Evolutionary conservation across 64 coral and sea anemone species (phyloP), one percentile per base, ranked within the genome.

Genomic region (Anthopleura sola): DNA sequence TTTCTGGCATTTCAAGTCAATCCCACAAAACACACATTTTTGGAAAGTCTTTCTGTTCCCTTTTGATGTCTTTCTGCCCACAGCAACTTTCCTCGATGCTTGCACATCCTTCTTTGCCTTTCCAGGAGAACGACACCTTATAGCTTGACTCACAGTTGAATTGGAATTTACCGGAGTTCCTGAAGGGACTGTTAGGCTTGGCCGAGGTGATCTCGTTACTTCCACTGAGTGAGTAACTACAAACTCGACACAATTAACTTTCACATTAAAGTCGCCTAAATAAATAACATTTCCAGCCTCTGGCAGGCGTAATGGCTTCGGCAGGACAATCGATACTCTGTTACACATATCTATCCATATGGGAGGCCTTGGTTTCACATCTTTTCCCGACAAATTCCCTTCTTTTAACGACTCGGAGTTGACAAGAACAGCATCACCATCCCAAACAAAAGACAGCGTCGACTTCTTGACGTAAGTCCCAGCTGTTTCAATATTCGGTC

Each of bases 211-310:
- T 79, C 0, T 48, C 31, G 76, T 33, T 44, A 79, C 76, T 6
- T 17, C 31, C 21, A 79, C 76, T 2, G 37, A 33, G 44, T 79
- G 76, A 79, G 36, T 79, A 34, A 79, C 76, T 33, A 79, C 76
- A 44, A 79, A 79, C 1, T 79, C 76, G 21, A 79, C 76, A 44
- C 5, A 8, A 19, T 48, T 79, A 47, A 6, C 18, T 28, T 24
- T 79, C 17, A 44, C 76, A 11, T 79, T 38, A 26, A 79, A 79
- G 39, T 79, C 76, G 23, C 76, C 76, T 33, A 79, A 48, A 23
- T 79, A 79, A 38, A 79, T 6, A 33, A 44, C 21, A 48, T 33
- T 33, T 23, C 76, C 76, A 0, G 36, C 76, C 15, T 21, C 23
- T 21, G 76, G 76, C 21, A 79, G 76, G 18, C 44, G 36, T 24